Base-by-base conservation (phyloP, 2,888 invertebrate genomes). In the Pristionchus maxplancki region DNA sequence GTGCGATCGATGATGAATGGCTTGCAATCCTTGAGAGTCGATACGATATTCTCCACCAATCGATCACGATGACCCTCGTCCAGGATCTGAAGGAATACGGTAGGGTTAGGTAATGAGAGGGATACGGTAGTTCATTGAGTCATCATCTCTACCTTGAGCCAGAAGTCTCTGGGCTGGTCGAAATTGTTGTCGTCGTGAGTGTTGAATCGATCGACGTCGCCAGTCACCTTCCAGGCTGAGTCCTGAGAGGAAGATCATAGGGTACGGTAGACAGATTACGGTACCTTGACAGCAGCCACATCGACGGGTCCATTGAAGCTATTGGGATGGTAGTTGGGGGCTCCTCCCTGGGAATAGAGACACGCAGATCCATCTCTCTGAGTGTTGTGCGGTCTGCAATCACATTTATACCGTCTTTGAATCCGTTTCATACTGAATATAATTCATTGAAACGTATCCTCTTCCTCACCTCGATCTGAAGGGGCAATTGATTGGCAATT, bases 291-390 rank as follows among this genome's bases (percentile, higher is more conserved):
- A 34, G 91, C 90, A 0, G 81, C 86, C 2, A 90, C 96, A 91
- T 96, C 96, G 53, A 92, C 89, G 0, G 98, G 98, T 0, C 98
- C 98, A 90, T 96, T 96, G 95, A 98, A 99, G 90, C 98, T 98
- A 96, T 99, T 99, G 0, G 99, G 99, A 96, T 96, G 98, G 95
- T 99, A 99, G 95, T 98, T 98, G 8, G 98, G 98, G 8, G 97
- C 97, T 40, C 97, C 97, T 40, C 89, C 97, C 95, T 98, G 97
- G 95, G 97, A 98, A 92, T 96, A 96, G 64, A 96, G 95, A 17
- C 96, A 96, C 71, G 96, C 96, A 5, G 96, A 96, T 0, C 98
- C 98, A 95, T 98, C 98, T 64, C 98, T 96, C 95, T 98, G 97
- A 94, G 97, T 98, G 95, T 98, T 97, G 88, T 93, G 93, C 31